A percentile compares a stretch with the other conserved stretches of the same genome.
phyloP scores from a whole-genome alignment of 2,888 invertebrate species.

The Hermaeophaga mercurialis region DNA sequence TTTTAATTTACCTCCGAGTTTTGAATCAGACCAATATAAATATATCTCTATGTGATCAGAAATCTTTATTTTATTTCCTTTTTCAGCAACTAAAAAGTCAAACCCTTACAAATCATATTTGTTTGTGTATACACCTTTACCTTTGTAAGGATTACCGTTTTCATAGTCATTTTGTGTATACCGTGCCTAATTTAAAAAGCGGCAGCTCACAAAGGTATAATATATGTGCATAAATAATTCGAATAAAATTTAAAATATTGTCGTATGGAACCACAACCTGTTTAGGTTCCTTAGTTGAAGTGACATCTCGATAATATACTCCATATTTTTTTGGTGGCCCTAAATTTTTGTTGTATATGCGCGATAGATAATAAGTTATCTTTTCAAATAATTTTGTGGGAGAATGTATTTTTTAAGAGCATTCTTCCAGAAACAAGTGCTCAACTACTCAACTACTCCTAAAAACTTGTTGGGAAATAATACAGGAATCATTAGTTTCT shows the following conservation, averaged over 20 bases:
- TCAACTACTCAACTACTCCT: too few relatives aligned
- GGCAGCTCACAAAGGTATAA: slow-evolving; percentile 50
- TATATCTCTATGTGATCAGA: too few relatives aligned
- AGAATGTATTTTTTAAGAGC: slow-evolving; percentile 35
- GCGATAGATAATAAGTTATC: slow-evolving; percentile 36
- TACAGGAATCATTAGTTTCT: too few relatives aligned
- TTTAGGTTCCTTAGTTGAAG: slow-evolving; percentile 45
- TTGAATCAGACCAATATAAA: too few relatives aligned
- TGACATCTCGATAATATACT: slow-evolving; percentile 48
- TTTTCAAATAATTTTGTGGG: slow-evolving; percentile 39
- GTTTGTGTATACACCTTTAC: slow-evolving; percentile 45
- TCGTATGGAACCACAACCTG: slow-evolving; percentile 49
- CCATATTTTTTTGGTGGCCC: slow-evolving; percentile 38
- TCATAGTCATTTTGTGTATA: slow-evolving; percentile 46
- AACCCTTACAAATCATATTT: slow-evolving; percentile 46
- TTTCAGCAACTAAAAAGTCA: too few relatives aligned
- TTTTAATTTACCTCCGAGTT: too few relatives aligned
- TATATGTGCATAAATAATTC: slow-evolving; percentile 52
- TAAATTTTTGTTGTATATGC: slow-evolving; percentile 36
- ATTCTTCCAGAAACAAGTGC: too few relatives aligned
- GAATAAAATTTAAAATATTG: slow-evolving; percentile 52
- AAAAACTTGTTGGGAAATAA: too few relatives aligned
- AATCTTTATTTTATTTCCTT: too few relatives aligned
- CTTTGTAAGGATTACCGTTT: slow-evolving; percentile 45
- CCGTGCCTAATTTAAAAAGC: slow-evolving; percentile 48